These are phyloP conservation scores for Archocentrus centrarchus DNA, from an alignment of 2,113 vertebrate genomes.

Conservation along the genomic window DNA sequence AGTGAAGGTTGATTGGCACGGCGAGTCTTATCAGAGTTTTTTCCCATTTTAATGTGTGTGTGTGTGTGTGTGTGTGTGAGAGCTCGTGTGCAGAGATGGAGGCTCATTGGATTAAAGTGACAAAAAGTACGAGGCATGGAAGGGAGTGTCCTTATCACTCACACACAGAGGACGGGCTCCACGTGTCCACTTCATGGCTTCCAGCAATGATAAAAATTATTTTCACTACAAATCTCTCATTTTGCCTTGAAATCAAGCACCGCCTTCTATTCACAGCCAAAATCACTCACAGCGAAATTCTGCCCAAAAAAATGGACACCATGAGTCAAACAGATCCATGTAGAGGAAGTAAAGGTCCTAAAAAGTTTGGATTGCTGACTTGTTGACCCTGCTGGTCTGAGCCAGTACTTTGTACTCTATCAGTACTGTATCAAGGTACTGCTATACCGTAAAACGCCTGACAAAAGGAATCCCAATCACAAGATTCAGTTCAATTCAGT, in stretches of 20 bases:
- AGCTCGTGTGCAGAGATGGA: background rate
- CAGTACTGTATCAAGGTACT: too few species aligned
- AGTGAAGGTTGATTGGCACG: conserved; percentile 71
- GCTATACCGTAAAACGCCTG: too few species aligned
- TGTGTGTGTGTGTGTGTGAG: conserved; percentile 2
- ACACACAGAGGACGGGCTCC: conserved; percentile 73
- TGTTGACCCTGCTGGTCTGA: background rate
- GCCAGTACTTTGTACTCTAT: too few species aligned
- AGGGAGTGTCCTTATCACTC: conserved; percentile 77
- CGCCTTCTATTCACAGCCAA: background rate
- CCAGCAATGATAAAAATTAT: background rate
- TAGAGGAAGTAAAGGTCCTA: background rate
- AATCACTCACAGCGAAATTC: background rate
- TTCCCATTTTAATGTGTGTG: conserved; percentile 40
- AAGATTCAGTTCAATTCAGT: too few species aligned
- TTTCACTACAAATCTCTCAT: too few species aligned
- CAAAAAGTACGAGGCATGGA: conserved; percentile 68
- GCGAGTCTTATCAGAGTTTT: conserved; percentile 56
- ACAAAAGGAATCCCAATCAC: too few species aligned
- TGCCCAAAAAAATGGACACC: too few species aligned
- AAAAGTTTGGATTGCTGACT: background rate
- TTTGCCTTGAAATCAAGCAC: background rate
- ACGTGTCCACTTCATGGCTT: conserved; percentile 44
- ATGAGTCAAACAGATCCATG: background rate
- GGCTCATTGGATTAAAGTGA: conserved; percentile 42